A percentile compares a stretch with the other conserved stretches of the same genome.
These are phyloP conservation scores for Anas bernieri DNA, from an alignment of 2,797 vertebrate genomes.

Conservation along the genomic window DNA sequence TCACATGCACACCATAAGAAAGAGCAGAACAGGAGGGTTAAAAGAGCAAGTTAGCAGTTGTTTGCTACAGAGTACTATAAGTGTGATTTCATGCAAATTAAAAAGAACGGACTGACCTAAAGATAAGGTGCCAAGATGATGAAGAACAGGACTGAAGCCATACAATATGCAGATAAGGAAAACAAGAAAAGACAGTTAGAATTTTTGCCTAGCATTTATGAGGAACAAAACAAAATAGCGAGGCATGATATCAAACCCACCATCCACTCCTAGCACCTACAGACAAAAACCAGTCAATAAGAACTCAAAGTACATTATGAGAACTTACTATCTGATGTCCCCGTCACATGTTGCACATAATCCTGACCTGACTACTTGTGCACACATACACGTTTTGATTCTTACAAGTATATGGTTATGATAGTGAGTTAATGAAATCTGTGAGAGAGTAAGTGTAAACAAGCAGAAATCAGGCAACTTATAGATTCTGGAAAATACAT, in stretches of 20 bases:
- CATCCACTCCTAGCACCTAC: background rate
- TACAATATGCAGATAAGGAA: background rate
- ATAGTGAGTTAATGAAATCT: background rate
- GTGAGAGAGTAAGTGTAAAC: background rate
- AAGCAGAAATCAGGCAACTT: background rate
- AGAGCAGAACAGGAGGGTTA: background rate
- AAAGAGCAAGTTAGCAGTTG: background rate
- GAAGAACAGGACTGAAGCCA: background rate
- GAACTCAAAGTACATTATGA: background rate
- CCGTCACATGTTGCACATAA: background rate
- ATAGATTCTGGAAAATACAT: too few species aligned
- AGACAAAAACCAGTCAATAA: background rate
- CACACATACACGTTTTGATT: background rate
- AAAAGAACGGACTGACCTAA: background rate
- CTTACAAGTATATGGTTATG: rapidly evolving
- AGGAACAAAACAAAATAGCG: background rate
- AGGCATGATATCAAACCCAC: background rate
- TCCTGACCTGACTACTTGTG: rapidly evolving
- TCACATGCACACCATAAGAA: rapidly evolving
- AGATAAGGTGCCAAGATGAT: background rate
- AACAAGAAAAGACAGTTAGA: background rate
- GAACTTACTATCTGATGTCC: background rate
- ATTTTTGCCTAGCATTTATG: background rate
- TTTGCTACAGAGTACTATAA: background rate
- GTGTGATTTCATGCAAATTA: background rate